Evolutionary conservation across 92 coral and sea anemone genomes (phyloP).

Genomic region (Scolanthus callimorphus): DNA sequence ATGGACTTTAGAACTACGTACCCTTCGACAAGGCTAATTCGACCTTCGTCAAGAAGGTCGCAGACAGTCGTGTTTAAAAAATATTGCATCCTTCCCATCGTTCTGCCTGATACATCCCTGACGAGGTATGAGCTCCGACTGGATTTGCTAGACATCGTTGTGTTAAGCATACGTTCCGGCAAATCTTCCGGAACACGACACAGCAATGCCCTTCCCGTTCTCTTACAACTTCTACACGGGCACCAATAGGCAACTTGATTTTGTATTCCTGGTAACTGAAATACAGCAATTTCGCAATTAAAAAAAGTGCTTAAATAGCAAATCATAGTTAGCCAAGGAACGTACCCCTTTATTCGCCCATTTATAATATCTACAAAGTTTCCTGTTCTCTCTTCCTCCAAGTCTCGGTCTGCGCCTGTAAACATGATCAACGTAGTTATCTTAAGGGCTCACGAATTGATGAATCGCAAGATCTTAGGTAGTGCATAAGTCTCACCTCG

Average conservation of each 20-base stretch:
- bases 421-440: background rate
- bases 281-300: background rate
- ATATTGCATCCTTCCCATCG: too few species aligned
- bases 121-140: background rate
- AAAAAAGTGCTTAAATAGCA: background rate
- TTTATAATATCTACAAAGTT: background rate
- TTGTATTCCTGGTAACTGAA: too few species aligned
- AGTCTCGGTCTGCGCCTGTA: background rate
- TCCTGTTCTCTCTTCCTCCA: background rate
- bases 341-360: background rate
- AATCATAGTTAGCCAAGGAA: background rate
- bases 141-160: background rate
- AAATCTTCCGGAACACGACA: background rate
- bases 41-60: too few species aligned
- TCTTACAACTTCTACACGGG: too few species aligned
- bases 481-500: too few species aligned
- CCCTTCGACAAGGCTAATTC: too few species aligned
- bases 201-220: background rate
- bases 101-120: background rate
- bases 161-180: background rate
- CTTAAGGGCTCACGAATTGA: too few species aligned
- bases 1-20: too few species aligned
- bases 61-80: too few species aligned
- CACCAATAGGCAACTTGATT: too few species aligned
- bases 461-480: too few species aligned